These are phyloP conservation scores for Cremastinae sp. DNA, from an alignment of 2,888 invertebrate species.

Conservation along the genomic window DNA sequence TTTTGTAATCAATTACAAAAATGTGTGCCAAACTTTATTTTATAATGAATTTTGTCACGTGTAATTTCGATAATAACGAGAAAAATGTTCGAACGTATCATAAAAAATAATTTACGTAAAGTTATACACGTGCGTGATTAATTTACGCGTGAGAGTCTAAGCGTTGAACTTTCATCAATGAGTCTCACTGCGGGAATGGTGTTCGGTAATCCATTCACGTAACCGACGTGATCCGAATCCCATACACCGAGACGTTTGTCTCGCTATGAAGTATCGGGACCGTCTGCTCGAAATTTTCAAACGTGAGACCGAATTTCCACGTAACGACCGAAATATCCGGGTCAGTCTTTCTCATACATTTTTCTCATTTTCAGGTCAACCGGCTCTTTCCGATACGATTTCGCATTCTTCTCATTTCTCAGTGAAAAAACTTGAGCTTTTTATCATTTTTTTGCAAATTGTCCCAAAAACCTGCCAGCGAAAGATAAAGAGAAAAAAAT, in stretches of 20 bases:
- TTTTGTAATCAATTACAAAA: too few species aligned
- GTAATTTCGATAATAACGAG: neutral
- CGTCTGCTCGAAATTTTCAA: conserved; percentile 42
- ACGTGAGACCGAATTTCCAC: conserved; percentile 6
- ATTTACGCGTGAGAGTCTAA: conserved; percentile 39
- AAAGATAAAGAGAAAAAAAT: neutral
- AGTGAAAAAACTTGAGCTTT: too few species aligned
- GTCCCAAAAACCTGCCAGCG: neutral
- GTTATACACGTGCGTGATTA: conserved; percentile 30
- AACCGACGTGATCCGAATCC: conserved; percentile 63
- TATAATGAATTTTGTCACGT: neutral
- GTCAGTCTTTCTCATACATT: conserved; percentile 39
- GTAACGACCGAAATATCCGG: conserved; percentile 55
- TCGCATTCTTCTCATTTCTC: neutral
- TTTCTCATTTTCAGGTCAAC: conserved; percentile 27
- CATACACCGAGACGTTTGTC: conserved; percentile 53
- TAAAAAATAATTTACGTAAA: neutral
- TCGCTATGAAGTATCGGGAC: conserved; percentile 21
- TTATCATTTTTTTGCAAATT: conserved; percentile 15
- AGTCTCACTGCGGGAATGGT: conserved; percentile 24
- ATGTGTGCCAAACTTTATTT: too few species aligned
- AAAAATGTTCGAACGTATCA: neutral
- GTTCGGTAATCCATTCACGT: conserved; percentile 61
- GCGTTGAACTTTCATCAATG: conserved; percentile 50
- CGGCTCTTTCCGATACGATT: conserved; percentile 22